phyloP scores from a whole-genome alignment of 2,888 invertebrate species.

The Pegoplata infirma region DNA sequence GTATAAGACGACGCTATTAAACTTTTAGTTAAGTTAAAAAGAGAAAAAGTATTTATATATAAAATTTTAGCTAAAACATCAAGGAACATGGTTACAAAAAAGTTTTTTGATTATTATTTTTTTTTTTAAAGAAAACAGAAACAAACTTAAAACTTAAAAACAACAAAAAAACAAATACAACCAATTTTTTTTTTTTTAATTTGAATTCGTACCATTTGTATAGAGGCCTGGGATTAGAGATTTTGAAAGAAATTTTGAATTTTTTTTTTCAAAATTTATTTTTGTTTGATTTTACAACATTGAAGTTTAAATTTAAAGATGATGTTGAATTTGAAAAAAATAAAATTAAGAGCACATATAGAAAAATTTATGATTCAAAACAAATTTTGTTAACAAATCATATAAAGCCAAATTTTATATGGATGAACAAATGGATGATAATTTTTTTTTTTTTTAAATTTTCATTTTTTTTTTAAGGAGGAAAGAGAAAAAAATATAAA shows the following conservation, averaged over 20 bases:
- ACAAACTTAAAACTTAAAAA: conserved; percentile 57
- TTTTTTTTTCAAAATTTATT: conserved; percentile 41
- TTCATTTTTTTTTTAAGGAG: not conserved
- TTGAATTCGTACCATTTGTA: conserved; percentile 76
- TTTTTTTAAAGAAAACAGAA: conserved; percentile 51
- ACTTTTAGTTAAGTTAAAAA: not conserved
- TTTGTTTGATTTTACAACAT: not conserved
- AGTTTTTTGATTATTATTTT: conserved; percentile 20
- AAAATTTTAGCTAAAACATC: conserved; percentile 29
- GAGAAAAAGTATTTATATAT: not conserved
- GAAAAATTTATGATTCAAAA: not conserved
- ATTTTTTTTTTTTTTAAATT: not conserved
- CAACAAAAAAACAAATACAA: conserved; percentile 66
- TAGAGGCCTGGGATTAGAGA: conserved; percentile 73
- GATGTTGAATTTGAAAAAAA: conserved; percentile 23
- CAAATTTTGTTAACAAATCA: not conserved
- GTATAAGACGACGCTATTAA: no score
- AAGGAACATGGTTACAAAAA: conserved; percentile 30
- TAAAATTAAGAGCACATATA: not conserved
- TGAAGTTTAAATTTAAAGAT: conserved; percentile 22
- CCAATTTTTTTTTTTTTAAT: no score
- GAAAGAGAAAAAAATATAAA: not conserved
- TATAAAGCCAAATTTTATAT: not conserved
- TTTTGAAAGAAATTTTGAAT: conserved; percentile 51
- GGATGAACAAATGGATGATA: not conserved